phyloP scores from a whole-genome alignment of 2,888 invertebrate genomes.

The Pogonocherus hispidulus region DNA sequence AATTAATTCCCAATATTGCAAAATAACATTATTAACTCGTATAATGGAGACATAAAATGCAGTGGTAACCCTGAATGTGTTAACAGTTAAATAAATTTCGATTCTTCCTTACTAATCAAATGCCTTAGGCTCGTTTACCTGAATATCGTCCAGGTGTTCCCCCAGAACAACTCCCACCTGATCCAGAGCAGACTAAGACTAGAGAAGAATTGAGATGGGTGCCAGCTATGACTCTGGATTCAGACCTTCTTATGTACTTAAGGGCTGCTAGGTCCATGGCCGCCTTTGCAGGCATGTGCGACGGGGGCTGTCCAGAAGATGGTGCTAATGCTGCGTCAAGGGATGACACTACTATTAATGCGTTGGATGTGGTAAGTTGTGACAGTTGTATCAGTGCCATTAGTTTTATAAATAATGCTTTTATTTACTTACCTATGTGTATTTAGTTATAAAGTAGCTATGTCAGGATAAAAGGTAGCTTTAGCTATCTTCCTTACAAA shows the following conservation, averaged over 20 bases:
- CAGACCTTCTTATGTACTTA: slow-evolving; percentile 97
- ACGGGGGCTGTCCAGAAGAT: slow-evolving; percentile 97
- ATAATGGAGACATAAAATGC: too few species aligned
- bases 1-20: too few species aligned
- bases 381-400: too few species aligned
- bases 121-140: slow-evolving; percentile 64
- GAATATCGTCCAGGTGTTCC: slow-evolving; percentile 71
- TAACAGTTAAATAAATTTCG: neutral
- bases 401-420: too few species aligned
- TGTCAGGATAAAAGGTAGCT: too few species aligned
- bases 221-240: slow-evolving; percentile 92
- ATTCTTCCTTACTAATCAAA: neutral
- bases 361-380: slow-evolving; percentile 89
- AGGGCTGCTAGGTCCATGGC: slow-evolving; percentile 98
- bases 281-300: slow-evolving; percentile 98
- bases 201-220: slow-evolving; percentile 91
- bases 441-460: too few species aligned
- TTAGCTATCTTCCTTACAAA: too few species aligned
- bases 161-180: slow-evolving; percentile 71
- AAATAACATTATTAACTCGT: too few species aligned
- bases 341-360: slow-evolving; percentile 98
- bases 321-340: slow-evolving; percentile 96
- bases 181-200: slow-evolving; percentile 72
- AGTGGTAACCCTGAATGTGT: neutral
- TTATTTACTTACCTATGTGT: too few species aligned